Evolutionary conservation across 2,113 vertebrate species (phyloP).

Genomic region (Leucopsar rothschildi): DNA sequence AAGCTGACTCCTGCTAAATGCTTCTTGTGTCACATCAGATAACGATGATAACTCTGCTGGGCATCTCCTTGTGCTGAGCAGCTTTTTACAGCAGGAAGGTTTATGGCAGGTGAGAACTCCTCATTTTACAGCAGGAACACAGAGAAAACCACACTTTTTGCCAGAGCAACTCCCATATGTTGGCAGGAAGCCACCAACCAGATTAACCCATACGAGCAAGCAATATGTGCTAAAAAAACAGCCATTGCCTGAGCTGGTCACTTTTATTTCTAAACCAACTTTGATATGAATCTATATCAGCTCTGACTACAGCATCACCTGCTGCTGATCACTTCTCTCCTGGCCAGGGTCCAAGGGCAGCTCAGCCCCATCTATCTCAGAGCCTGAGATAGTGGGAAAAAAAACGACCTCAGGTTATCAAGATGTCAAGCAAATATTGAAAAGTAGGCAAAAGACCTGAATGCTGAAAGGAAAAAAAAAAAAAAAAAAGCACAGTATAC

Average conservation of each 20-base stretch:
- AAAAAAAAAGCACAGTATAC: too few species aligned
- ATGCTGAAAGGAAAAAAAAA: accelerated
- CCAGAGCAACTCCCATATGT: not conserved
- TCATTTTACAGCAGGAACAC: not conserved
- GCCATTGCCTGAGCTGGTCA: not conserved
- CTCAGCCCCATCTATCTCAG: not conserved
- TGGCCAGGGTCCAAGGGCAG: not conserved
- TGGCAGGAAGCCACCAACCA: not conserved
- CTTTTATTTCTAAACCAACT: not conserved
- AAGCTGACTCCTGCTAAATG: not conserved
- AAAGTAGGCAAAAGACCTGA: not conserved
- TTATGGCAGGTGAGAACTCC: constrained; percentile 43
- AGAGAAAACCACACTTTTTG: not conserved
- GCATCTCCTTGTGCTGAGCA: not conserved
- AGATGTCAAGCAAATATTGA: not conserved
- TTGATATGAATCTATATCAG: not conserved
- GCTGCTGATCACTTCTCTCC: not conserved
- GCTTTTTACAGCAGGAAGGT: constrained; percentile 22
- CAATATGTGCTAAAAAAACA: not conserved
- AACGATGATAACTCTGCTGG: not conserved
- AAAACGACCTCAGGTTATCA: not conserved
- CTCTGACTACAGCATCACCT: not conserved
- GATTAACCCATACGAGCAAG: not conserved
- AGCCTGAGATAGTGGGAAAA: not conserved
- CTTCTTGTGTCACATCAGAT: not conserved